Conservation (phyloP, 2,113 vertebrate genomes). For the Brienomyrus brachyistius region DNA sequence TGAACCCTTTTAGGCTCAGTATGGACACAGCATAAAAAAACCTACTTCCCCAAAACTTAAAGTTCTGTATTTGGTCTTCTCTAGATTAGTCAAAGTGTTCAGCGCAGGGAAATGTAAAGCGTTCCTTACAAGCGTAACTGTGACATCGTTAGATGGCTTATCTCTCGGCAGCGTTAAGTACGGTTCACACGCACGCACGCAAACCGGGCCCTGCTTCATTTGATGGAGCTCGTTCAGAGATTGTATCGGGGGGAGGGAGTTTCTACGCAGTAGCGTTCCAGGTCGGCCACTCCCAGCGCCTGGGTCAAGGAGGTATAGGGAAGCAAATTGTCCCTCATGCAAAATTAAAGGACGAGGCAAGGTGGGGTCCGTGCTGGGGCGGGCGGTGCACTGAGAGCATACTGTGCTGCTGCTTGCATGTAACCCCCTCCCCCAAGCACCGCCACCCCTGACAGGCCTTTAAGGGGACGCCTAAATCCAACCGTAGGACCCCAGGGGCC, state of each 20-base stretch:
- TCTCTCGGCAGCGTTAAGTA: background rate
- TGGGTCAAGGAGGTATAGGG: background rate
- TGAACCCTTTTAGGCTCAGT: background rate
- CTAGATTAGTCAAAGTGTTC: constrained; percentile 1
- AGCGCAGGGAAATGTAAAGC: background rate
- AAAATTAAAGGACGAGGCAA: background rate
- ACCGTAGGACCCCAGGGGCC: background rate
- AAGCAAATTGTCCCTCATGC: background rate
- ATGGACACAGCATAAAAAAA: background rate
- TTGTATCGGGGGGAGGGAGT: background rate
- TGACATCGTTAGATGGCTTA: background rate
- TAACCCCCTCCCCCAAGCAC: background rate
- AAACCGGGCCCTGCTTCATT: background rate
- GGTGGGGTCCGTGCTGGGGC: background rate
- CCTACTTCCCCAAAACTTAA: background rate
- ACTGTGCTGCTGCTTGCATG: background rate
- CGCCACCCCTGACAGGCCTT: background rate
- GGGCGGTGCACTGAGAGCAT: background rate
- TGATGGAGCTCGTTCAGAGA: background rate
- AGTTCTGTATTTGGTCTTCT: background rate
- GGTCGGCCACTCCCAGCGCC: background rate
- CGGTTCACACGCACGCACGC: background rate
- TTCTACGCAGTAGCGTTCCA: background rate
- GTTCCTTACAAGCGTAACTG: background rate
- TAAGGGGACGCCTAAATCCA: background rate